Percentiles rank a stretch among this genome's conserved stretches.
Evolutionary conservation across 2,113 vertebrate genomes (phyloP).

Genomic region (Steatornis caripensis): DNA sequence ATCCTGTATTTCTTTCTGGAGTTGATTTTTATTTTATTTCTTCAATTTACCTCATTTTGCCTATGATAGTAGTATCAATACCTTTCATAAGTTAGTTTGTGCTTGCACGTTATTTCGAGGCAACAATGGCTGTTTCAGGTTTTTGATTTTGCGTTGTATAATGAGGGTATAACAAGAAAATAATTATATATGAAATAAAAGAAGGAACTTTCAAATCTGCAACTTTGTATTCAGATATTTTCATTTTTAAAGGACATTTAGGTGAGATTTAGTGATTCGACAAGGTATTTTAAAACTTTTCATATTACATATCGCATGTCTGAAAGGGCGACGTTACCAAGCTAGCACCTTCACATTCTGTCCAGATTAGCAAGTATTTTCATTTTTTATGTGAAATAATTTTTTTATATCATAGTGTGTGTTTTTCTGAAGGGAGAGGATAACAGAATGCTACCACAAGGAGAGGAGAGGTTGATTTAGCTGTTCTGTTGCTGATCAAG

Average conservation of each 20-base stretch:
- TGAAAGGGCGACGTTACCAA: not conserved
- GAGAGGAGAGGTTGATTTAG: not conserved
- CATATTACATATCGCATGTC: not conserved
- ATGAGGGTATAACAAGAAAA: not conserved
- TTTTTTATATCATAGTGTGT: not conserved
- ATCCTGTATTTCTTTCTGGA: not conserved
- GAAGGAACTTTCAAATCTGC: not conserved
- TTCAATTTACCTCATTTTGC: not conserved
- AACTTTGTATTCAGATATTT: not conserved
- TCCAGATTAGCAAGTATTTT: not conserved
- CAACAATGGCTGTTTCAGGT: not conserved
- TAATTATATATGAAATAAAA: not conserved
- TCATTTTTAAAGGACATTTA: not conserved
- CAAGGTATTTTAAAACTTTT: not conserved
- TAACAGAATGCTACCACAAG: not conserved
- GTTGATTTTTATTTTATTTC: not conserved
- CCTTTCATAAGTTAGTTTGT: not conserved
- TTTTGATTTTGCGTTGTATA: not conserved
- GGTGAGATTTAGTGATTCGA: not conserved
- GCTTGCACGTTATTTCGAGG: not conserved
- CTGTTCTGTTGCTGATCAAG: not conserved
- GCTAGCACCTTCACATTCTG: not conserved
- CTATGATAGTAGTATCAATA: not conserved
- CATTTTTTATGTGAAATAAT: not conserved
- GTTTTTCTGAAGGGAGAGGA: not conserved